Percentiles rank a stretch among this genome's conserved stretches.
Conservation (phyloP, 1,140 invertebrate genomes). For the Cataglyphis hispanica region DNA sequence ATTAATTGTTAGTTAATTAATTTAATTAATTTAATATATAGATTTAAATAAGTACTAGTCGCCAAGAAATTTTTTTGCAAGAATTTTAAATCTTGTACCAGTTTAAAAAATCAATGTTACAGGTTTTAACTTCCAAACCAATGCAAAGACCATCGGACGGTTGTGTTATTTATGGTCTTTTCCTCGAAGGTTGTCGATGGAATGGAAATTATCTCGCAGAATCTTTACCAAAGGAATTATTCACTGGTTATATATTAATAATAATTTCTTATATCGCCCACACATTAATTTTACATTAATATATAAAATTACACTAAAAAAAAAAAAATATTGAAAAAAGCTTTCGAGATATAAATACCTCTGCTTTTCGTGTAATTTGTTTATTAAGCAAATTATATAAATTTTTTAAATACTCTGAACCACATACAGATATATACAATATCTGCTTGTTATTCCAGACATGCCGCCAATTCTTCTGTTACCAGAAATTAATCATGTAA, state of each 20-base stretch:
- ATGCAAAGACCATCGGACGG: conserved; percentile 88
- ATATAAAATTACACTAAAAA: neutral
- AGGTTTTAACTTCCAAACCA: conserved; percentile 86
- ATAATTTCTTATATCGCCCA: neutral
- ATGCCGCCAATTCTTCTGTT: conserved; percentile 89
- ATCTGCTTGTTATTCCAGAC: conserved; percentile 83
- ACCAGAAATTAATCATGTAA: conserved; percentile 87
- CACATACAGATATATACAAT: neutral
- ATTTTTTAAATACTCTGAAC: neutral
- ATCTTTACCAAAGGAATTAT: conserved; percentile 89
- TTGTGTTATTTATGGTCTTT: conserved; percentile 91
- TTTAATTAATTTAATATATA: neutral
- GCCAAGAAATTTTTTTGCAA: conserved; percentile 17
- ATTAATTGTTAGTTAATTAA: neutral
- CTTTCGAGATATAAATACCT: neutral
- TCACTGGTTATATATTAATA: conserved; percentile 86
- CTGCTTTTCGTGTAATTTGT: no score
- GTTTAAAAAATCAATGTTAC: neutral
- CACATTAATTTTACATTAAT: neutral
- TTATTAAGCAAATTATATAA: neutral
- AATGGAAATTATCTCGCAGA: conserved; percentile 87
- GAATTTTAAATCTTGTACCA: neutral
- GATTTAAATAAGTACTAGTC: conserved; percentile 5
- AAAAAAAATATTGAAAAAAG: conserved; percentile 7
- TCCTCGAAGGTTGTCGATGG: conserved; percentile 92